Conservation (phyloP, 53 echinoderm and acorn worm species). For the Patiria pectinifera region DNA sequence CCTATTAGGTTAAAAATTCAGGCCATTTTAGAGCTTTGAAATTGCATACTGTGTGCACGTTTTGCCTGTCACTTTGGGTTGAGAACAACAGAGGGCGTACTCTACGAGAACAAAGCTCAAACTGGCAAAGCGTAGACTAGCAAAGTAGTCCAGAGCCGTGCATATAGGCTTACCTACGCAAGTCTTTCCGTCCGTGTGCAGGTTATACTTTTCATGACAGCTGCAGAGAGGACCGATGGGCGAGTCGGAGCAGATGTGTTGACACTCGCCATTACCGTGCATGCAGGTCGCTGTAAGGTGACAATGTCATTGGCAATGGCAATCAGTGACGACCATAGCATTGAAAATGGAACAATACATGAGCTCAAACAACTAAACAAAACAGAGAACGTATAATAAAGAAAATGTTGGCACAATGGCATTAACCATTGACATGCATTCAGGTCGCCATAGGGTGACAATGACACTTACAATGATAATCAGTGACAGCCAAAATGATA, state of each 20-base stretch:
- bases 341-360: too few relatives aligned
- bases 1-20: neutral
- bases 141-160: neutral
- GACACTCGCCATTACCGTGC: constrained; percentile 94
- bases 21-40: neutral
- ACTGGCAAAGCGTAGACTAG: neutral
- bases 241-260: constrained; percentile 82
- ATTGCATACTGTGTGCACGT: neutral
- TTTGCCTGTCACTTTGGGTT: constrained; percentile 8
- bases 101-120: neutral
- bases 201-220: constrained; percentile 92
- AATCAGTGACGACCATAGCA: neutral
- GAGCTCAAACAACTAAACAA: too few relatives aligned
- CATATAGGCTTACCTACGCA: constrained; percentile 93
- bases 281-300: constrained; percentile 77
- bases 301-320: constrained; percentile 9
- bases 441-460: too few relatives aligned
- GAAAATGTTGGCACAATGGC: too few relatives aligned
- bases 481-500: too few relatives aligned
- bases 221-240: constrained; percentile 92
- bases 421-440: too few relatives aligned
- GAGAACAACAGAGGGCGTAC: constrained; percentile 12
- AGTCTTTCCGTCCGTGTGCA: constrained; percentile 95
- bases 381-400: too few relatives aligned
- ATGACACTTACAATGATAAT: too few relatives aligned